phyloP scores from a whole-genome alignment of 2,888 invertebrate genomes.

The Pseudococcus viburni region DNA sequence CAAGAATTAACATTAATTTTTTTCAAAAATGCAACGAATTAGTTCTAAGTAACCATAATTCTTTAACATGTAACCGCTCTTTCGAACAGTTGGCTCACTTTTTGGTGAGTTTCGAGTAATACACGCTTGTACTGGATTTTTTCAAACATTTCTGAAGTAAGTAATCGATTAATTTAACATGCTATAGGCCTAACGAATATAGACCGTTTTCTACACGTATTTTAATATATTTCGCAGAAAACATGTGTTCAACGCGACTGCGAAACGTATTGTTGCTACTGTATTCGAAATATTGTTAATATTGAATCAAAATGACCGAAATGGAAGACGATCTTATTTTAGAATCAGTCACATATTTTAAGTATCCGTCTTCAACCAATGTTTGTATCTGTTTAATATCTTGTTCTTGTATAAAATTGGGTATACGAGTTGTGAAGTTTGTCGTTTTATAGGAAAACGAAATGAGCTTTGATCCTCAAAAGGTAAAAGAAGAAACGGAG shows the following conservation, averaged over 20 bases:
- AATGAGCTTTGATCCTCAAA: slow-evolving; percentile 58
- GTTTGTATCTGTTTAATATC: background rate
- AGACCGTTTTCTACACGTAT: slow-evolving; percentile 28
- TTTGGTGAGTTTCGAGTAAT: slow-evolving; percentile 23
- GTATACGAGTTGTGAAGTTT: background rate
- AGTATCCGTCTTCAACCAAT: slow-evolving; percentile 63
- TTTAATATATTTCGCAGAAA: slow-evolving; percentile 16
- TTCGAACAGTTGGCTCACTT: background rate
- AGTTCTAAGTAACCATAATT: slow-evolving; percentile 1
- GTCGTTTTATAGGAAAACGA: slow-evolving; percentile 61
- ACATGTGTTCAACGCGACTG: slow-evolving; percentile 38
- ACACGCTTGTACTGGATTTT: slow-evolving; percentile 30
- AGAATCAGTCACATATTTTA: slow-evolving; percentile 65
- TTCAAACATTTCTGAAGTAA: slow-evolving; percentile 59
- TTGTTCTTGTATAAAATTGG: background rate
- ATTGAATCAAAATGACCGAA: slow-evolving; percentile 59
- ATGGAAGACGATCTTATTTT: slow-evolving; percentile 65
- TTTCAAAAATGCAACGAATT: slow-evolving; percentile 32
- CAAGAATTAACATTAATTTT: slow-evolving; percentile 47
- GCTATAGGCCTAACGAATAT: slow-evolving; percentile 50
- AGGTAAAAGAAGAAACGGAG: slow-evolving; percentile 59
- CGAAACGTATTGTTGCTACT: slow-evolving; percentile 13
- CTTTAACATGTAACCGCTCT: slow-evolving; percentile 48
- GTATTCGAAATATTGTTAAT: slow-evolving; percentile 20
- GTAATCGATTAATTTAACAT: slow-evolving; percentile 62